phyloP scores from a whole-genome alignment of 2,113 vertebrate species.

The Pseudopipra pipra region DNA sequence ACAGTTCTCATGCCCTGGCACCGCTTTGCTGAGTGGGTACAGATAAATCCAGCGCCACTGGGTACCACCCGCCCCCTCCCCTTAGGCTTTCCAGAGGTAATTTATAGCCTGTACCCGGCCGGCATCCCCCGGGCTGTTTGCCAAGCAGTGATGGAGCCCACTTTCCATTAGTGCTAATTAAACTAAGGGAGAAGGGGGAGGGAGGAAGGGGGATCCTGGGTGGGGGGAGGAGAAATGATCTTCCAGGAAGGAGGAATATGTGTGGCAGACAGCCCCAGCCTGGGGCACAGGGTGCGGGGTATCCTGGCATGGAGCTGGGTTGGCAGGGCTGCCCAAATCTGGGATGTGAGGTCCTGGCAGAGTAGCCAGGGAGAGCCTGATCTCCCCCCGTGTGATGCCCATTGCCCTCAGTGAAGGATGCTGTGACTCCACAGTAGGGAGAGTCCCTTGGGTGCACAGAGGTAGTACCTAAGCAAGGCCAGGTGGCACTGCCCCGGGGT shows the following conservation, averaged over 20 bases:
- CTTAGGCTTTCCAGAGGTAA: slow-evolving; percentile 50
- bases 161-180: slow-evolving; percentile 73
- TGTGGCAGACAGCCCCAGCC: not conserved
- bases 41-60: not conserved
- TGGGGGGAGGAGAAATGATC: not conserved
- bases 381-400: not conserved
- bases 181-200: slow-evolving; percentile 17
- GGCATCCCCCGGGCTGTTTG: slow-evolving; percentile 58
- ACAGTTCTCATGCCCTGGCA: not conserved
- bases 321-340: not conserved
- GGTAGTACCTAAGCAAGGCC: not conserved
- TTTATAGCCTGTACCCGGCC: slow-evolving; percentile 62
- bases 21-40: not conserved
- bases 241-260: slow-evolving; percentile 26
- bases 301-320: not conserved
- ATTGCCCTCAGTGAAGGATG: not conserved
- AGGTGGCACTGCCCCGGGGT: not conserved
- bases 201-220: slow-evolving; percentile 7
- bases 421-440: not conserved
- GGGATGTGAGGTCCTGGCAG: rapidly evolving
- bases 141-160: slow-evolving; percentile 64
- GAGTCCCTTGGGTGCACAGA: not conserved
- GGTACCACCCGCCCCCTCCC: not conserved
- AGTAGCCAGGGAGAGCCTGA: not conserved
- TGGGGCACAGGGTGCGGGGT: not conserved